Evolutionary conservation across 2,113 vertebrate genomes (phyloP).

Genomic region (Meles meles): DNA sequence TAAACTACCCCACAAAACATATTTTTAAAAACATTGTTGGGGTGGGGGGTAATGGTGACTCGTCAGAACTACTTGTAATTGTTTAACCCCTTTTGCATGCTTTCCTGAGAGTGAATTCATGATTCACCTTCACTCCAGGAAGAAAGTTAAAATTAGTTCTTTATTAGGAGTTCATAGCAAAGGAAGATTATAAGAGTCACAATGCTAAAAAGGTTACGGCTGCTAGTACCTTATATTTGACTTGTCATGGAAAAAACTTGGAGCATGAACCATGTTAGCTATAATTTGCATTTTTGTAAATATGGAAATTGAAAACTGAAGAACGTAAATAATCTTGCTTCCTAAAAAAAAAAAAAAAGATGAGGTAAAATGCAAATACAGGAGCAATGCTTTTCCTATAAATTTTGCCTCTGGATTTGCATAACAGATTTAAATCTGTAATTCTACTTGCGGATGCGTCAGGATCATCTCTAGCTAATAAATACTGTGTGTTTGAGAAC

Average conservation of each 20-base stretch:
- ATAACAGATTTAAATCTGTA: neutral
- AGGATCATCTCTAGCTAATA: neutral
- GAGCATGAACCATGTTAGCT: neutral
- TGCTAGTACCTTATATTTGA: neutral
- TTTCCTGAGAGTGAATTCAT: neutral
- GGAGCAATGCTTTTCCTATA: neutral
- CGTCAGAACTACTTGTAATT: neutral
- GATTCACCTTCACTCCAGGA: neutral
- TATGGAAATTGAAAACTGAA: neutral
- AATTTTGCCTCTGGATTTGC: slow-evolving; percentile 7
- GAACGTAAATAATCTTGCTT: neutral
- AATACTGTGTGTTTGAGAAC: slow-evolving; percentile 13
- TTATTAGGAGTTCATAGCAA: neutral
- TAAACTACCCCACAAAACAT: neutral
- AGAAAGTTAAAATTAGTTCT: slow-evolving; percentile 12
- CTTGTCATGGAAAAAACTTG: neutral
- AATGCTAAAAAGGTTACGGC: neutral
- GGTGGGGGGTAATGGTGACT: neutral
- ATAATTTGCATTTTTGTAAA: slow-evolving; percentile 49
- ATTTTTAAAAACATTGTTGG: neutral
- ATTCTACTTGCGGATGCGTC: neutral
- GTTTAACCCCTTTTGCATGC: neutral
- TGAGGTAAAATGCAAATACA: neutral
- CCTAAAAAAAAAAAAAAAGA: neutral
- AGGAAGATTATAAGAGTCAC: neutral